Evolutionary conservation across 2,113 vertebrate genomes (phyloP), one percentile per base, ranked within the genome.

Genomic region (Pollachius pollachius): DNA sequence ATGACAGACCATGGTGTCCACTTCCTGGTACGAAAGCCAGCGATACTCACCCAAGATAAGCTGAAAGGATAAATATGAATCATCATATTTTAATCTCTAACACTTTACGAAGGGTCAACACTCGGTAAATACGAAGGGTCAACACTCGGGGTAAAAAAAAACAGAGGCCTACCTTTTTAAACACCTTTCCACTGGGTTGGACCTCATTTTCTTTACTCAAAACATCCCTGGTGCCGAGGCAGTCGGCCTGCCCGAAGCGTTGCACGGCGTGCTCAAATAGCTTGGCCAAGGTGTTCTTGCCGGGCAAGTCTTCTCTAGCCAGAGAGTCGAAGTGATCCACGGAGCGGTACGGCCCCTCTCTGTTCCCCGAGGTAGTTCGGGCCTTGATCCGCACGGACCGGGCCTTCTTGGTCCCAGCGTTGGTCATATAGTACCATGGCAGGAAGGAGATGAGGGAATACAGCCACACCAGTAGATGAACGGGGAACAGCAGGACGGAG

Each of bases 371-470:
- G 61, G 88, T 87, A 68, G 96, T 93, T 21, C 94, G 94, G 68
- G 96, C 97, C 88, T 97, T 98, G 84, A 94, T 81, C 76, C 96
- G 90, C 63, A 92, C 94, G 70, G 96, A 96, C 87, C 91, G 91
- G 70, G 90, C 86, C 86, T 90, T 94, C 91, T 84, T 97, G 84
- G 94, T 86, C 84, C 94, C 93, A 0, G 94, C 95, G 59, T 94
- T 90, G 52, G 95, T 96, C 78, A 98, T 90, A 94, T 94, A 96
- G 93, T 97, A 98, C 97, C 97, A 99, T 1, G 97, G 97, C 82
- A 98, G 92, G 86, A 99, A 99, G 85, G 96, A 94, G 77, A 99
- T 83, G 75, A 91, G 13, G 67, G 96, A 97, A 89, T 98, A 99
- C 79, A 98, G 75, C 93, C 94, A 96, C 88, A 99, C 94, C 61